Base-by-base conservation (phyloP, 2,888 invertebrate species). In the Pristionchus mayeri region DNA sequence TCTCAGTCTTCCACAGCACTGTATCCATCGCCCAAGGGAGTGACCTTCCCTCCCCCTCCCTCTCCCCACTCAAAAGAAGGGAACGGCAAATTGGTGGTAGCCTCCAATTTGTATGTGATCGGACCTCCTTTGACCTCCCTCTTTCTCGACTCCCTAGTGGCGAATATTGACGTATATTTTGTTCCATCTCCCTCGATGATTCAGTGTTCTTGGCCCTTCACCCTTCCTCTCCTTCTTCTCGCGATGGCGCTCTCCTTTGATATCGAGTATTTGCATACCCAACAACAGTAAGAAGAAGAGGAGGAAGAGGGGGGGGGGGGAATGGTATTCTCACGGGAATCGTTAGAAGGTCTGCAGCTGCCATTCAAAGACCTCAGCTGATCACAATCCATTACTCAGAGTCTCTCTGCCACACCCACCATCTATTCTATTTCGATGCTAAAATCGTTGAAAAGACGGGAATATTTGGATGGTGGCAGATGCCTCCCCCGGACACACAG, bases 301-400 rank as follows among this genome's bases (percentile, higher is more conserved):
- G 24, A 24, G 24, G 30, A 30, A 67, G 67, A 63, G 60, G n/a
- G 27, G 18, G 30, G 37, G 37, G 34, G 67, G n/a, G 67, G 67
- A 67, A 67, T 37, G 67, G 37, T 67, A 67, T 67, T 67, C 67
- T 67, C 67, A 67, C 67, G 67, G 67, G 67, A 67, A 67, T 67
- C 67, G 67, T 67, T 67, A 67, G 40, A 34, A n/a, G 21, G 21
- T 0, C 16, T 30, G 34, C 67, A 67, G 67, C 67, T 67, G 67
- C 18, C 40, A 44, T 13, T 6, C 7, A 44, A 44, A 44, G n/a
- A n/a, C n/a, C n/a, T n/a, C n/a, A n/a, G n/a, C n/a, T n/a, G n/a
- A n/a, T n/a, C n/a, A n/a, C n/a, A n/a, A n/a, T n/a, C n/a, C n/a
- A n/a, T n/a, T n/a, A n/a, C n/a, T n/a, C n/a, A n/a, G n/a, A n/a